Conservation (phyloP, 2,888 invertebrate genomes). For the Drosophila emarginata region DNA sequence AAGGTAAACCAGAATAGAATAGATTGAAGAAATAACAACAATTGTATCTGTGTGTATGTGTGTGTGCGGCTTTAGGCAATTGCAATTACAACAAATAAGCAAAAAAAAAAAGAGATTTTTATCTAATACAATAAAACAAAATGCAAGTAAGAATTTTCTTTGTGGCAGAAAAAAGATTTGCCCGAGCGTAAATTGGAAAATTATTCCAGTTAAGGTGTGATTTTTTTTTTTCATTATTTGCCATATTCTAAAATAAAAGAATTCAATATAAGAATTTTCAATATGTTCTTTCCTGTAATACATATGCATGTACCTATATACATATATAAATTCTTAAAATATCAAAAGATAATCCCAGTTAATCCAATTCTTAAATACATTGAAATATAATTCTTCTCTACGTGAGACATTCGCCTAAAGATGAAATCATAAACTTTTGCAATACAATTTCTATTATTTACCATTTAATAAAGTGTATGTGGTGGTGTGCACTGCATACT, state of each 20-base stretch:
- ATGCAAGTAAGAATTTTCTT: slow-evolving; percentile 4
- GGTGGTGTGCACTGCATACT: slow-evolving; percentile 17
- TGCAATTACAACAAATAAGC: slow-evolving; percentile 30
- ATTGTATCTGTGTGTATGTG: no score
- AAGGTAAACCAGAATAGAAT: slow-evolving; percentile 45
- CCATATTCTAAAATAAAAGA: no score
- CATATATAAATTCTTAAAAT: neutral
- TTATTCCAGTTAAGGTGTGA: no score
- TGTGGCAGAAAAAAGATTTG: neutral
- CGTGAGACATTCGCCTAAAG: neutral
- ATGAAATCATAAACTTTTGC: neutral
- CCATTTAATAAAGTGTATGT: neutral
- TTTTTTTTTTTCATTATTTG: no score
- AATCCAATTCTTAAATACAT: neutral
- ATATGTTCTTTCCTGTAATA: no score
- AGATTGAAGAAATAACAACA: neutral
- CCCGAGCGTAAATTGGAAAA: neutral
- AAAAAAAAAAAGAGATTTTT: slow-evolving; percentile 12
- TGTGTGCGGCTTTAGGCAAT: slow-evolving; percentile 18
- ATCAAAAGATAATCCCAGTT: neutral
- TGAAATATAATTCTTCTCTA: neutral
- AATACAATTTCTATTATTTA: neutral
- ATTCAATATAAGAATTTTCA: no score
- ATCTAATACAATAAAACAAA: neutral
- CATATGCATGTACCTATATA: no score